Evolutionary conservation across 2,888 invertebrate genomes (phyloP), one percentile per base, ranked within the genome.

Genomic region (Dolomedes plantarius): DNA sequence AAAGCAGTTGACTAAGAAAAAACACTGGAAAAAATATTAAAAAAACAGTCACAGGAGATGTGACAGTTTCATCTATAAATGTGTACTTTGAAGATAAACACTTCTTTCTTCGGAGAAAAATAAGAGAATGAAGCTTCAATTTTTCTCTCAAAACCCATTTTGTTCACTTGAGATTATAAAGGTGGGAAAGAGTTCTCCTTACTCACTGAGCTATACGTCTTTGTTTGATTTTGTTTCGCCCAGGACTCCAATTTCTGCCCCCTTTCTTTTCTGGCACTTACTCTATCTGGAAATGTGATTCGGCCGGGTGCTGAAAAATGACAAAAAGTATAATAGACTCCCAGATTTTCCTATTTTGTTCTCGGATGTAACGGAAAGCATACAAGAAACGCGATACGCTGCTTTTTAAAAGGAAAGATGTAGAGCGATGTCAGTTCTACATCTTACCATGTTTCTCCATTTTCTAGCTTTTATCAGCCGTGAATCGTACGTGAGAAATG

Each of bases 31-130:
- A n/a, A n/a, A n/a, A n/a, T n/a, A n/a, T n/a, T n/a, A n/a, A n/a
- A n/a, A n/a, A n/a, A n/a, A n/a, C n/a, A n/a, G 32, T n/a, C n/a
- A n/a, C n/a, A n/a, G n/a, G n/a, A n/a, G 64, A 65, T 80, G 67
- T 80, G 74, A 81, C 81, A 81, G 74, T 81, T 81, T 68, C 81
- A 81, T 81, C 74, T 68, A 73, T 81, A 74, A 81, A 81, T 69
- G 74, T 81, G 73, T 74, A 28, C 74, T 74, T 74, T 56, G 32
- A 81, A 74, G 68, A 68, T 81, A 81, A 68, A 79, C 72, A 79
- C 68, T 81, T 81, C 68, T 65, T 65, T 74, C 11, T 9, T 46
- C 28, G 28, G 36, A 36, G 74, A 80, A 65, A 39, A 73, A 80
- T 11, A 73, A n/a, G 64, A 36, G 69, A 72, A 23, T 64, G 56